A percentile compares a stretch with the other conserved stretches of the same genome.
These are phyloP conservation scores for Hemibagrus wyckioides DNA, from an alignment of 2,113 vertebrate genomes.

Conservation along the genomic window DNA sequence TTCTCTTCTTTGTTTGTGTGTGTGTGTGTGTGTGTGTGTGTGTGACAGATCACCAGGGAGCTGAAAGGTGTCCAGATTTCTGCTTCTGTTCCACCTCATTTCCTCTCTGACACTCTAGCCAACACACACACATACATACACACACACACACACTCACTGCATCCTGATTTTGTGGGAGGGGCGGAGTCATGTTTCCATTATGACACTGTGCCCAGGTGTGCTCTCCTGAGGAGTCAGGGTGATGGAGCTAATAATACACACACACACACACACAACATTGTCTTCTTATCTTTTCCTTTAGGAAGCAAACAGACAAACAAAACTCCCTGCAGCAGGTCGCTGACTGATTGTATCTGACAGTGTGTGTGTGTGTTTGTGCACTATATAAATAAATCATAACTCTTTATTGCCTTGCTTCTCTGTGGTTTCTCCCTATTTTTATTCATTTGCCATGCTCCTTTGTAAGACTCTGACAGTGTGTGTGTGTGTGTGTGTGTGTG, in stretches of 20 bases:
- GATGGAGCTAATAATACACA: background rate
- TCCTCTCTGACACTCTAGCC: constrained; percentile 15
- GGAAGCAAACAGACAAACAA: background rate
- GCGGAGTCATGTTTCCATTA: constrained; percentile 26
- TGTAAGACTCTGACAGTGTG: background rate
- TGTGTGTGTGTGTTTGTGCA: constrained; percentile 36
- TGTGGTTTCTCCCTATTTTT: background rate
- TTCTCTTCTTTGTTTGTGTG: background rate
- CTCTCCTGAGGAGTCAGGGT: constrained; percentile 14
- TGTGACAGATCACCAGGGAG: constrained; percentile 23
- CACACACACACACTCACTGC: background rate
- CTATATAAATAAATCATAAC: constrained; percentile 19
- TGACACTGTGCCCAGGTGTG: constrained; percentile 31
- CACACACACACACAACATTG: background rate
- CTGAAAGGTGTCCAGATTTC: constrained; percentile 20
- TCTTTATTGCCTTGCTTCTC: constrained; percentile 17
- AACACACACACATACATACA: constrained; percentile 3
- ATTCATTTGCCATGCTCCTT: background rate
- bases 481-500: constrained; percentile 30
- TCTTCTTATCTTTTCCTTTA: background rate
- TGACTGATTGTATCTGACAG: background rate
- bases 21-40: background rate
- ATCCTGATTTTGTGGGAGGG: background rate
- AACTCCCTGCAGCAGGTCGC: background rate
- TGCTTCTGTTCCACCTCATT: constrained; percentile 38